Percentiles rank a stretch among this genome's conserved stretches.
phyloP scores from a whole-genome alignment of 2,888 invertebrate genomes.

The Hirtodrosophila confusa region DNA sequence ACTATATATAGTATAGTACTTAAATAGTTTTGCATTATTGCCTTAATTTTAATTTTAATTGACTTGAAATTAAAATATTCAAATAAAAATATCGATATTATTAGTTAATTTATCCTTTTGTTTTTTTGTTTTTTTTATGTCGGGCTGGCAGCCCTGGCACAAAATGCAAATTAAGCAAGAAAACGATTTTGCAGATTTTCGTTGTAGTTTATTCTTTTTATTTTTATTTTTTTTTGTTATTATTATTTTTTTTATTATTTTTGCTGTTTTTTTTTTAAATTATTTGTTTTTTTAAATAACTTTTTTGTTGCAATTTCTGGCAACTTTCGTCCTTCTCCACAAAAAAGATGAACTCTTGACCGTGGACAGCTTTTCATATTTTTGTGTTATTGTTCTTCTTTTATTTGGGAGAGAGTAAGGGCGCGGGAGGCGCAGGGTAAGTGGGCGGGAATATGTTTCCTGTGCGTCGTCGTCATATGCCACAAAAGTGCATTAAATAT shows the following conservation, averaged over 20 bases:
- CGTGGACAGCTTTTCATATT: not conserved
- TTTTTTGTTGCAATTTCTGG: constrained; percentile 5
- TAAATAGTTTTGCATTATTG: no score
- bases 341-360: not conserved
- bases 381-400: constrained; percentile 2
- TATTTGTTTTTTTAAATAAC: constrained; percentile 23
- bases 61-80: no score
- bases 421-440: not conserved
- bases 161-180: constrained; percentile 54
- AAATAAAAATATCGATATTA: no score
- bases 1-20: no score
- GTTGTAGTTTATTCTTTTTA: not conserved
- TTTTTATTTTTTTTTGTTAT: no score
- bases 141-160: not conserved
- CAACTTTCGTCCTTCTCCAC: not conserved
- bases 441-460: constrained; percentile 3
- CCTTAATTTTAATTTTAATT: no score
- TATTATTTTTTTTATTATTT: no score
- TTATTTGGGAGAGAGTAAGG: not conserved
- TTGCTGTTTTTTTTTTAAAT: no score
- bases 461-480: constrained; percentile 35
- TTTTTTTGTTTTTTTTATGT: constrained; percentile 1
- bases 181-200: constrained; percentile 50
- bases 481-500: constrained; percentile 66
- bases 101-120: no score